phyloP scores from a whole-genome alignment of 2,797 vertebrate genomes.

The Schizopygopsis pylzovi region DNA sequence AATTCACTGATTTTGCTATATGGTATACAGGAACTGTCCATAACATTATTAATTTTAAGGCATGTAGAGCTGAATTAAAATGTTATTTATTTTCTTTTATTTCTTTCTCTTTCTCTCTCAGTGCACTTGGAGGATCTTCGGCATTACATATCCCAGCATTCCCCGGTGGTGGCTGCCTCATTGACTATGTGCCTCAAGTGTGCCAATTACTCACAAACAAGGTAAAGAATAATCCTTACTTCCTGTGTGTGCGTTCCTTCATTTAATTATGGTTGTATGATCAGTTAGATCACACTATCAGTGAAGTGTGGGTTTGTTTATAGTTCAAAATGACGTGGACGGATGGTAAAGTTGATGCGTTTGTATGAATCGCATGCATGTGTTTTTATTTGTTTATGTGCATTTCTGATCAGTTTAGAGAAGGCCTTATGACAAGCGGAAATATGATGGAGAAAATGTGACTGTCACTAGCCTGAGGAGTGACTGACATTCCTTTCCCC shows the following conservation, averaged over 20 bases:
- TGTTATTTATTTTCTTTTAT: neutral
- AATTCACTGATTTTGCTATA: neutral
- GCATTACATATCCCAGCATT: slow-evolving; percentile 97
- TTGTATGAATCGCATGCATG: slow-evolving; percentile 51
- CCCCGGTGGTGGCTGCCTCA: slow-evolving; percentile 94
- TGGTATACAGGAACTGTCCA: neutral
- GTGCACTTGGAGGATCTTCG: slow-evolving; percentile 94
- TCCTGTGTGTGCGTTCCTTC: slow-evolving; percentile 20
- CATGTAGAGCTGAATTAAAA: neutral
- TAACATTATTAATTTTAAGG: neutral
- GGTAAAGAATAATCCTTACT: slow-evolving; percentile 75
- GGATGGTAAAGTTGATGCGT: neutral
- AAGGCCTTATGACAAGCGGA: slow-evolving; percentile 74
- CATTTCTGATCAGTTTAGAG: slow-evolving; percentile 65
- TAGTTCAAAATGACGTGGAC: neutral
- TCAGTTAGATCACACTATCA: neutral
- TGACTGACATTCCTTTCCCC: slow-evolving; percentile 22
- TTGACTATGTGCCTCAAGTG: slow-evolving; percentile 98
- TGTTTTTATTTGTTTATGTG: slow-evolving; percentile 56
- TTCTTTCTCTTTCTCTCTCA: slow-evolving; percentile 66
- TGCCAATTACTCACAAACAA: slow-evolving; percentile 97
- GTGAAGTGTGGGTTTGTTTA: slow-evolving; percentile 11
- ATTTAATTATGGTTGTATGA: slow-evolving; percentile 12
- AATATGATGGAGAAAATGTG: slow-evolving; percentile 64
- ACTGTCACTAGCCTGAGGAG: slow-evolving; percentile 68